A percentile compares a stretch with the other conserved stretches of the same genome.
Conservation (phyloP, 2,888 invertebrate species). For the Gastrophysa polygoni region DNA sequence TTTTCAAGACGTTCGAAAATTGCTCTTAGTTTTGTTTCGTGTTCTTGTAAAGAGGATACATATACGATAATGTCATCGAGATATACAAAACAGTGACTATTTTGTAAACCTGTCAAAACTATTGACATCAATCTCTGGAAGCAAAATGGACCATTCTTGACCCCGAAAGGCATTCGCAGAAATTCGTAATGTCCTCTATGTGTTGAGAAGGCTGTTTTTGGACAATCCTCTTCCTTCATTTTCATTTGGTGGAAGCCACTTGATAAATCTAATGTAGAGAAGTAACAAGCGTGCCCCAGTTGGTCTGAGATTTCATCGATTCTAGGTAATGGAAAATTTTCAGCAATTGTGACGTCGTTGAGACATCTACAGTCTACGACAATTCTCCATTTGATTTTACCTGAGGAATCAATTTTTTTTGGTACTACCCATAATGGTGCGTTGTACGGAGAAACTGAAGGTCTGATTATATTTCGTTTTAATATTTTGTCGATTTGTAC, state of each 20-base stretch:
- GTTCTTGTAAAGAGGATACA: no score
- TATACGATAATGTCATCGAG: no score
- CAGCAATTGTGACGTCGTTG: constrained; percentile 51
- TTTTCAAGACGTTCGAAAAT: no score
- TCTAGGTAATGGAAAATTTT: constrained; percentile 50
- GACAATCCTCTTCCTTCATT: constrained; percentile 41
- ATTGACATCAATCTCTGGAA: no score
- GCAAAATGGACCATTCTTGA: no score
- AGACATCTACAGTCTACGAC: constrained; percentile 42
- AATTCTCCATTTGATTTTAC: constrained; percentile 14
- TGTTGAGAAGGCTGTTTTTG: constrained; percentile 52
- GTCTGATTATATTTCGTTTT: constrained; percentile 40
- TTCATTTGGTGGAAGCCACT: constrained; percentile 53
- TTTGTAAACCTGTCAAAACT: no score
- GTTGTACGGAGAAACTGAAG: constrained; percentile 38
- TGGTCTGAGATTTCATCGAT: constrained; percentile 52
- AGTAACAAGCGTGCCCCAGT: constrained; percentile 50
- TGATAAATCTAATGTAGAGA: constrained; percentile 49
- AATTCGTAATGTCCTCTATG: constrained; percentile 22
- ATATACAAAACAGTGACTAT: no score
- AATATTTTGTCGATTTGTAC: constrained; percentile 41
- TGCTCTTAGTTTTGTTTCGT: no score
- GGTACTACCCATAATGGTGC: constrained; percentile 21
- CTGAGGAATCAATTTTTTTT: no score
- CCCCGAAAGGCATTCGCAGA: constrained; percentile 27